Percentiles rank a stretch among this genome's conserved stretches.
phyloP scores from a whole-genome alignment of 2,113 vertebrate genomes.

The Trematocara stigmaticum region DNA sequence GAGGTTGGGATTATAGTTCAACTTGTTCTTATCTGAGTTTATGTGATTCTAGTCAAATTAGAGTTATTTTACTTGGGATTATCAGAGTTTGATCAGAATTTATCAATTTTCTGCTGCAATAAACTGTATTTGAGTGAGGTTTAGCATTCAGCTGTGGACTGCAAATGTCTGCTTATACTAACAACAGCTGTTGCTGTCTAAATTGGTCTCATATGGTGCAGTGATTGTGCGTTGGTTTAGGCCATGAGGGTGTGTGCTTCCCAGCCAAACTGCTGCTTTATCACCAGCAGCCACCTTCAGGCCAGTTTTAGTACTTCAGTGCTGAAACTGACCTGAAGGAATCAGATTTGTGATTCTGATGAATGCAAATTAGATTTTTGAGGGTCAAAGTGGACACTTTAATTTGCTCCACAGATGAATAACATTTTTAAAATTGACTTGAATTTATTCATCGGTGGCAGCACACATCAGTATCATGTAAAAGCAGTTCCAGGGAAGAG shows the following conservation, averaged over 20 bases:
- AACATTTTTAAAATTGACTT: not conserved
- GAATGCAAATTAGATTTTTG: not conserved
- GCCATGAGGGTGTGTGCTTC: not conserved
- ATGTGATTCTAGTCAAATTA: not conserved
- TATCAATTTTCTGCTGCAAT: not conserved
- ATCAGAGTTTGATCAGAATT: not conserved
- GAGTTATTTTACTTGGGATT: not conserved
- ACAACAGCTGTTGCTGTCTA: not conserved
- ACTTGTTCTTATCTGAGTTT: slow-evolving; percentile 11
- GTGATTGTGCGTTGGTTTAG: not conserved
- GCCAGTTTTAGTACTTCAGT: not conserved
- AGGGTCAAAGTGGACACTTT: not conserved
- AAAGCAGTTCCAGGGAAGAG: not conserved
- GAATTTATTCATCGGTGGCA: not conserved
- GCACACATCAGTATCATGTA: not conserved
- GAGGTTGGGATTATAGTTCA: slow-evolving; percentile 4
- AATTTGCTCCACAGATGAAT: not conserved
- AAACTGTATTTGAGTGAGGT: not conserved
- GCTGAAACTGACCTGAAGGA: not conserved
- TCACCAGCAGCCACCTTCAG: slow-evolving; percentile 22
- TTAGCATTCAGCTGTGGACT: not conserved
- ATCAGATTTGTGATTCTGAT: not conserved
- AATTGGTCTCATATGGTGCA: not conserved
- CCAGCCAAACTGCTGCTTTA: not conserved
- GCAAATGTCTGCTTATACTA: not conserved